Conservation (phyloP, 2,888 invertebrate species). For the Geotrupes spiniger region DNA sequence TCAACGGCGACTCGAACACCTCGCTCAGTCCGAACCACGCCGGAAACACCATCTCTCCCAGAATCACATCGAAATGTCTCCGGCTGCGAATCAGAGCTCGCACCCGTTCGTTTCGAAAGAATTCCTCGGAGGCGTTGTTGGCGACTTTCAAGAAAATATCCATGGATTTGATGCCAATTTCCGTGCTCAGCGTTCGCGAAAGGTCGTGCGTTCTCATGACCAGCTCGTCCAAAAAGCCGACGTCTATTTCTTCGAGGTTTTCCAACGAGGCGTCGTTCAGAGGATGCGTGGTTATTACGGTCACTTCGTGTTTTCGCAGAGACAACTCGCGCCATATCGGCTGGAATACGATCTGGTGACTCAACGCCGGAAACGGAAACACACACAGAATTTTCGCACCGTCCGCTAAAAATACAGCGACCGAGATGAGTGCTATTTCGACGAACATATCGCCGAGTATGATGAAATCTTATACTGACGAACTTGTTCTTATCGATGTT, state of each 20-base stretch:
- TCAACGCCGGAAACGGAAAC: constrained; percentile 21
- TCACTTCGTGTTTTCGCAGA: constrained; percentile 35
- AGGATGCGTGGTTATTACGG: constrained; percentile 33
- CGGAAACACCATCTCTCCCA: constrained; percentile 6
- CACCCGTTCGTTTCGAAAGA: constrained; percentile 1
- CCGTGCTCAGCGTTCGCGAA: neutral
- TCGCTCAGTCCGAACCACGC: constrained; percentile 1
- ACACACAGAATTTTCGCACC: constrained; percentile 23
- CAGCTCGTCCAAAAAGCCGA: constrained; percentile 15
- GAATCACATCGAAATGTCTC: constrained; percentile 3
- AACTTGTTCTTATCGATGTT: too few species aligned
- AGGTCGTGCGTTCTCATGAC: neutral
- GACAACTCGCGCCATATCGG: constrained; percentile 23
- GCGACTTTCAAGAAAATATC: neutral
- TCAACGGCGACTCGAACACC: constrained; percentile 5
- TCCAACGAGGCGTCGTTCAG: constrained; percentile 17
- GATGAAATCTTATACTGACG: too few species aligned
- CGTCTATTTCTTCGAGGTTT: constrained; percentile 27
- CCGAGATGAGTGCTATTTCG: too few species aligned
- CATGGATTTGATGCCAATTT: constrained; percentile 4
- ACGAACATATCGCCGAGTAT: too few species aligned
- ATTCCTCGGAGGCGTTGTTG: constrained; percentile 1
- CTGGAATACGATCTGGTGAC: constrained; percentile 25
- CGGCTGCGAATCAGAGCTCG: neutral
- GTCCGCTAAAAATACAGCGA: neutral